Conservation (phyloP, 2,888 invertebrate genomes). For the Folsomia manolachei region DNA sequence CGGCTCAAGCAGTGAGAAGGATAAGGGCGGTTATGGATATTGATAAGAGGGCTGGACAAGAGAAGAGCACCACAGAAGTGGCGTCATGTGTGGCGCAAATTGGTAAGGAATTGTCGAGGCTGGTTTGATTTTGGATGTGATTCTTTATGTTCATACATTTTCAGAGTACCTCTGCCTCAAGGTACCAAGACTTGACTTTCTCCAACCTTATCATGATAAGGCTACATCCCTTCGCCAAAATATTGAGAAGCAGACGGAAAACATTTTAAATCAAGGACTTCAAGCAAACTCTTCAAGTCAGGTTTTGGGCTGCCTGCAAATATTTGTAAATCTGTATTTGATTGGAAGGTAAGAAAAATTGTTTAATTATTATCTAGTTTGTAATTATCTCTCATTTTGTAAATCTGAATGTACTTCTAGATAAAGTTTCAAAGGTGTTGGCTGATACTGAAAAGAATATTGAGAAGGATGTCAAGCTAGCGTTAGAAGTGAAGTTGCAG, state of each 20-base stretch:
- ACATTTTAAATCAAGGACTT: constrained; percentile 75
- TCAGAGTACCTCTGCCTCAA: constrained; percentile 39
- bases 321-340: constrained; percentile 64
- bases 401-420: constrained; percentile 55
- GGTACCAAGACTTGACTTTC: constrained; percentile 31
- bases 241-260: constrained; percentile 74
- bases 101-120: constrained; percentile 28
- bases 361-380: too few species aligned
- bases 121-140: constrained; percentile 8
- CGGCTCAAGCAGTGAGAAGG: constrained; percentile 36
- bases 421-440: constrained; percentile 58
- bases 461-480: constrained; percentile 55
- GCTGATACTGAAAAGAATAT: constrained; percentile 56
- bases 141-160: constrained; percentile 1
- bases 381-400: too few species aligned
- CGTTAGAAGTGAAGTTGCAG: constrained; percentile 38
- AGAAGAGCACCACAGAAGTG: constrained; percentile 43
- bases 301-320: constrained; percentile 62
- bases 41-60: constrained; percentile 32
- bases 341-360: too few species aligned
- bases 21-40: constrained; percentile 33
- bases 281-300: constrained; percentile 69
- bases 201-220: constrained; percentile 48
- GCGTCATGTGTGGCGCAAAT: constrained; percentile 41
- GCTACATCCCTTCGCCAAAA: constrained; percentile 70